These are phyloP conservation scores for Falco concolor DNA, from an alignment of 2,797 vertebrate genomes.

Conservation along the genomic window DNA sequence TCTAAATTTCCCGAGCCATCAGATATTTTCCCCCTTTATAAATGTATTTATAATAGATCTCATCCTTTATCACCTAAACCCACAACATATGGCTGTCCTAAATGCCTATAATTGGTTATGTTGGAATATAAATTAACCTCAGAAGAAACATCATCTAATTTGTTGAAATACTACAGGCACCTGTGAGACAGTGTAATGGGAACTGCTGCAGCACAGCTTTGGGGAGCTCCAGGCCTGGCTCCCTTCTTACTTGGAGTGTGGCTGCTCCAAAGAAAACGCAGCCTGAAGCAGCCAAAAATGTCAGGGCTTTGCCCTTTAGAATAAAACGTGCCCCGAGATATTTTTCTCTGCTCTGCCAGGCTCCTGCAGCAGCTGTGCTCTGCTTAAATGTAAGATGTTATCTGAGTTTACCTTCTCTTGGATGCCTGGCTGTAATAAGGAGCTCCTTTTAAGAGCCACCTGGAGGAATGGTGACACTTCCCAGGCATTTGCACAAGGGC, in stretches of 20 bases:
- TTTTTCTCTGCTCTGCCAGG: rapidly evolving
- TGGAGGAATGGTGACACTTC: background rate
- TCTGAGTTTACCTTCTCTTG: background rate
- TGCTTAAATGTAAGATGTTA: background rate
- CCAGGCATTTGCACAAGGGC: rapidly evolving
- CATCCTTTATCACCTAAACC: background rate
- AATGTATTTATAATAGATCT: background rate
- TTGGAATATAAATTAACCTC: background rate
- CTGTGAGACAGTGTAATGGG: rapidly evolving
- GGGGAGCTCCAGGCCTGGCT: background rate
- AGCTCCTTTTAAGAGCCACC: background rate
- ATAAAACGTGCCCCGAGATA: rapidly evolving
- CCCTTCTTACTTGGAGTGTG: rapidly evolving
- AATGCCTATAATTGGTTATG: background rate
- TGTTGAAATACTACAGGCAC: background rate
- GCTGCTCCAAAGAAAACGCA: background rate
- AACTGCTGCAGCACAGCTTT: background rate
- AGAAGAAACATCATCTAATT: background rate
- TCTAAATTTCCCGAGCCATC: conserved; percentile 25
- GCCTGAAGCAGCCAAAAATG: background rate
- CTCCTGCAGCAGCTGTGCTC: background rate
- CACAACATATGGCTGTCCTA: background rate
- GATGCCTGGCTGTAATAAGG: too few relatives aligned
- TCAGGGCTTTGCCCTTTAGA: background rate
- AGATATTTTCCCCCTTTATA: background rate